Conservation (phyloP, 2,888 invertebrate species). For the Tetanocera ferruginea region DNA sequence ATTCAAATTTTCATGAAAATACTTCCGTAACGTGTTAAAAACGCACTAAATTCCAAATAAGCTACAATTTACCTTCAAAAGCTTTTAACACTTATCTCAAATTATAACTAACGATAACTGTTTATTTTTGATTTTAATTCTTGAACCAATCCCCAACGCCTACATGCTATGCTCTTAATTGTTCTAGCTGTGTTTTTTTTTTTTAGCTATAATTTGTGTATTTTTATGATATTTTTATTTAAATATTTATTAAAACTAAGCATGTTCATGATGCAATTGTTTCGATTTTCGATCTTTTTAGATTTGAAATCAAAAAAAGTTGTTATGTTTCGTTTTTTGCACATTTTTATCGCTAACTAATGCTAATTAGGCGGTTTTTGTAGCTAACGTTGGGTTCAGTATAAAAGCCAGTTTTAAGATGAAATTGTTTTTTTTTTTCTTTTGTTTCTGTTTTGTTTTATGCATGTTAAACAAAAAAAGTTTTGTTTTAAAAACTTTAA, state of each 20-base stretch:
- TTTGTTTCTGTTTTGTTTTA: background rate
- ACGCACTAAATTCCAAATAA: too few species aligned
- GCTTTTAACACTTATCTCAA: too few species aligned
- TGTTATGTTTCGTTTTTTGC: constrained; percentile 2
- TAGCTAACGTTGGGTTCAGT: background rate
- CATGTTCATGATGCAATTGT: constrained; percentile 8
- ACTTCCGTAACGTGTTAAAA: too few species aligned
- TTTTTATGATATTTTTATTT: background rate
- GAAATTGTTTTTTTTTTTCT: background rate
- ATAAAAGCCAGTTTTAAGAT: background rate
- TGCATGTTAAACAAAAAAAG: background rate
- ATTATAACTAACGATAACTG: too few species aligned
- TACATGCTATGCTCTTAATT: too few species aligned
- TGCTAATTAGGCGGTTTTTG: background rate
- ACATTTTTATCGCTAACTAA: background rate
- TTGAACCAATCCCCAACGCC: too few species aligned
- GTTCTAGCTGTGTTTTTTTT: too few species aligned
- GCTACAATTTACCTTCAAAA: too few species aligned
- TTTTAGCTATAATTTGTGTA: too few species aligned
- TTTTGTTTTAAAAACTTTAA: too few species aligned
- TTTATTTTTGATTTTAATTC: too few species aligned
- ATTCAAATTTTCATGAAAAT: too few species aligned
- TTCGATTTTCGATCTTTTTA: background rate
- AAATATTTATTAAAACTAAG: background rate
- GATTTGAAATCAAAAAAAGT: background rate